Percentiles rank a stretch among this genome's conserved stretches.
Conservation (phyloP, 2,888 invertebrate genomes). For the Netelia virgata region DNA sequence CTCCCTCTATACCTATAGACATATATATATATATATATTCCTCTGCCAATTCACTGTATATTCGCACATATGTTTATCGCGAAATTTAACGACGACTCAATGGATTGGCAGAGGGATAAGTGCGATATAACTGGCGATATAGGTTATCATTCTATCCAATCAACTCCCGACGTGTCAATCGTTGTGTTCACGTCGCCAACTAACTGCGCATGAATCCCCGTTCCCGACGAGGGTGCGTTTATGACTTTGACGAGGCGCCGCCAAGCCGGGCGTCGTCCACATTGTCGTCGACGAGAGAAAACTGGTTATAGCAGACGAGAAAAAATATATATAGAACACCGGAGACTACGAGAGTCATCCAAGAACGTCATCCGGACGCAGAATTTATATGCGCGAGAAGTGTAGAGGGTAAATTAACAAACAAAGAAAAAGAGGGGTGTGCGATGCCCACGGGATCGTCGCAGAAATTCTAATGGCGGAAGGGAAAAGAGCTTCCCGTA, state of each 20-base stretch:
- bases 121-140: not conserved
- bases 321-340: not conserved
- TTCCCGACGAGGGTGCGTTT: conserved; percentile 29
- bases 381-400: not conserved
- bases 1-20: too few species aligned
- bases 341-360: conserved; percentile 15
- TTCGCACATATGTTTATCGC: not conserved
- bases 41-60: too few species aligned
- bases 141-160: not conserved
- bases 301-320: not conserved
- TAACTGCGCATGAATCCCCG: not conserved
- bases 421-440: not conserved
- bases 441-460: not conserved
- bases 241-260: conserved; percentile 55
- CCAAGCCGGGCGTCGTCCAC: conserved; percentile 44
- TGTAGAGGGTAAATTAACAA: not conserved
- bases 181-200: conserved; percentile 1
- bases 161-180: conserved; percentile 5
- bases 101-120: not conserved
- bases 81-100: not conserved
- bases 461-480: conserved; percentile 40
- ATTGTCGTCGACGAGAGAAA: not conserved
- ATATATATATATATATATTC: too few species aligned
- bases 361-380: conserved; percentile 18
- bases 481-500: not conserved